A percentile compares a stretch with the other conserved stretches of the same genome.
Conservation (phyloP, 2,113 vertebrate genomes). For the Puffinus mauretanicus region DNA sequence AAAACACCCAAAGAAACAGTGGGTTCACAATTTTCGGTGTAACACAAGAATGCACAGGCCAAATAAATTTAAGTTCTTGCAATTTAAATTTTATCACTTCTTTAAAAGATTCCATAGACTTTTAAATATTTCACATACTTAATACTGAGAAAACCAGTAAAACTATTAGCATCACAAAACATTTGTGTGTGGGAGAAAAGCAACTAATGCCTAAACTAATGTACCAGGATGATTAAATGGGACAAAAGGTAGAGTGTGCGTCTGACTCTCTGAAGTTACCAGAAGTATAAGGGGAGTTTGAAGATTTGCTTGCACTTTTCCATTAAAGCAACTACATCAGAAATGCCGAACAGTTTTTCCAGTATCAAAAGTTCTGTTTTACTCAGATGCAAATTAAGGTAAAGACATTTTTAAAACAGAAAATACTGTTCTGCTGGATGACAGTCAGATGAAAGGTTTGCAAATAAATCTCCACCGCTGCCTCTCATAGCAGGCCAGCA, state of each 20-base stretch:
- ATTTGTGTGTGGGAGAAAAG: not conserved
- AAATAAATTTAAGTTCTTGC: not conserved
- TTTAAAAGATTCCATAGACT: not conserved
- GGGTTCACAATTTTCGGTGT: not conserved
- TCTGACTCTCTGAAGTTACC: not conserved
- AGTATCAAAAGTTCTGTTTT: not conserved
- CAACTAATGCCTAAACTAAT: not conserved
- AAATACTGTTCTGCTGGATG: not conserved
- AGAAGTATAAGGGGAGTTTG: not conserved
- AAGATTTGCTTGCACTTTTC: not conserved
- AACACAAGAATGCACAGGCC: not conserved
- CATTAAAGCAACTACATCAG: not conserved
- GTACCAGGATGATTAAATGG: not conserved
- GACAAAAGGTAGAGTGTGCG: not conserved
- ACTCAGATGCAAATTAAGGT: not conserved
- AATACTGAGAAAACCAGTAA: not conserved
- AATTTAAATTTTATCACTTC: not conserved
- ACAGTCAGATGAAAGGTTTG: not conserved
- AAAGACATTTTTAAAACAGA: not conserved
- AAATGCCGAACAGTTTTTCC: not conserved
- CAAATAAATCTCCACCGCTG: not conserved
- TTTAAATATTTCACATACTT: not conserved
- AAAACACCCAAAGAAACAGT: not conserved
- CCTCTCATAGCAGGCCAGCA: not conserved
- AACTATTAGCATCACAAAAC: not conserved